These are phyloP conservation scores for Nomada fabriciana DNA, from an alignment of 2,888 invertebrate genomes.

Conservation along the genomic window DNA sequence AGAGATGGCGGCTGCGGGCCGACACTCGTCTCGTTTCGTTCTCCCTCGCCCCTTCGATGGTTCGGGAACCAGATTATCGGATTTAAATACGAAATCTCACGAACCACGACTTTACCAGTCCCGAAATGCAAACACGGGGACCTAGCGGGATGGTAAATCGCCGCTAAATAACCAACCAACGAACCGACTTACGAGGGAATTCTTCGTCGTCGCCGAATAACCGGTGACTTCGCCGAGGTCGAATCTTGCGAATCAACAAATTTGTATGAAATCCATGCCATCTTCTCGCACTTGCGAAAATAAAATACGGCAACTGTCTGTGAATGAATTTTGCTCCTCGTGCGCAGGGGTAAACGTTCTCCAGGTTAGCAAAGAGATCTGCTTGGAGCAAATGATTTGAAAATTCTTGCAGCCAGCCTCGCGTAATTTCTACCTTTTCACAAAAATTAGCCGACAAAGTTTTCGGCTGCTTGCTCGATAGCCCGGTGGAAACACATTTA, in stretches of 20 bases:
- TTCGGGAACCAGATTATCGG: slow-evolving; percentile 76
- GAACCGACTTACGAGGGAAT: slow-evolving; percentile 80
- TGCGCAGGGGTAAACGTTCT: slow-evolving; percentile 42
- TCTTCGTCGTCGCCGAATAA: slow-evolving; percentile 54
- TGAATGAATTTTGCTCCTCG: slow-evolving; percentile 25
- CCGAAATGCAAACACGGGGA: slow-evolving; percentile 59
- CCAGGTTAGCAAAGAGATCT: slow-evolving; percentile 13
- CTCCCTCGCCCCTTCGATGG: slow-evolving; percentile 24
- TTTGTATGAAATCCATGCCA: slow-evolving; percentile 27
- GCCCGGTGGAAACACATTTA: background rate
- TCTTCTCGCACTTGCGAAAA: background rate
- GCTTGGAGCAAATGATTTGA: background rate
- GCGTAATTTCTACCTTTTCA: background rate
- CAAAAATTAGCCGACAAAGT: background rate
- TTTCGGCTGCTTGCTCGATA: background rate
- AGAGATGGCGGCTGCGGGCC: slow-evolving; percentile 78
- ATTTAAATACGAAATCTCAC: slow-evolving; percentile 83
- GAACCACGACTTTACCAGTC: slow-evolving; percentile 66
- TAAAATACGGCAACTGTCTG: slow-evolving; percentile 26
- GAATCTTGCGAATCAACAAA: slow-evolving; percentile 20
- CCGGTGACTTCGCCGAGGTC: slow-evolving; percentile 24
- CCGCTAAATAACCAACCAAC: slow-evolving; percentile 82
- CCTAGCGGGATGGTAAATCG: slow-evolving; percentile 67
- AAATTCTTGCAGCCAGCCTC: background rate
- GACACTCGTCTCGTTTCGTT: slow-evolving; percentile 36